phyloP scores from a whole-genome alignment of 2,888 invertebrate genomes.

The Halictus ligatus region DNA sequence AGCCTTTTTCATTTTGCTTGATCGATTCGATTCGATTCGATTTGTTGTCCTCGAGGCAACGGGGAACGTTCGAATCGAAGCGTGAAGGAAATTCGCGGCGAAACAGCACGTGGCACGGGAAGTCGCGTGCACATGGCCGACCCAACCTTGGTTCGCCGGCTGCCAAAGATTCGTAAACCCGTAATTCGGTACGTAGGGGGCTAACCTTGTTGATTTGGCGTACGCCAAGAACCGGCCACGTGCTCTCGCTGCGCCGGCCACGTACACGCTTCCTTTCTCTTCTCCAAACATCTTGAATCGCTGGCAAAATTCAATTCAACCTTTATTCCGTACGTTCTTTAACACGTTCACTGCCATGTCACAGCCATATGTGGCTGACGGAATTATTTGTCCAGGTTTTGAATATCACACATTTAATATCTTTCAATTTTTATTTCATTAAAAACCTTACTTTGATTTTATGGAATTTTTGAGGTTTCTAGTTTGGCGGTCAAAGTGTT shows the following conservation, averaged over 20 bases:
- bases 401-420: no score
- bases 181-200: constrained; percentile 72
- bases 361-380: no score
- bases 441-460: no score
- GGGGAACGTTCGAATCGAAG: background rate
- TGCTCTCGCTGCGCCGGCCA: constrained; percentile 38
- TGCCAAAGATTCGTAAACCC: constrained; percentile 78
- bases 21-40: no score
- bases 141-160: constrained; percentile 71
- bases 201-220: constrained; percentile 77
- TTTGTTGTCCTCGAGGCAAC: background rate
- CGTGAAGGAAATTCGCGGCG: constrained; percentile 29
- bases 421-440: no score
- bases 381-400: no score
- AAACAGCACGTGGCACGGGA: constrained; percentile 68
- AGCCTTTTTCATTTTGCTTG: background rate
- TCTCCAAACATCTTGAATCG: constrained; percentile 33
- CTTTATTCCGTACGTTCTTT: background rate
- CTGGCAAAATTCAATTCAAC: constrained; percentile 19
- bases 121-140: constrained; percentile 74
- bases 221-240: constrained; percentile 77
- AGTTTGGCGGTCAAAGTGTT: no score
- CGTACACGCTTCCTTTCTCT: constrained; percentile 40
- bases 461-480: no score
- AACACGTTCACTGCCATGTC: no score